phyloP scores from a whole-genome alignment of 2,797 vertebrate genomes.

The Chrysolophus pictus region DNA sequence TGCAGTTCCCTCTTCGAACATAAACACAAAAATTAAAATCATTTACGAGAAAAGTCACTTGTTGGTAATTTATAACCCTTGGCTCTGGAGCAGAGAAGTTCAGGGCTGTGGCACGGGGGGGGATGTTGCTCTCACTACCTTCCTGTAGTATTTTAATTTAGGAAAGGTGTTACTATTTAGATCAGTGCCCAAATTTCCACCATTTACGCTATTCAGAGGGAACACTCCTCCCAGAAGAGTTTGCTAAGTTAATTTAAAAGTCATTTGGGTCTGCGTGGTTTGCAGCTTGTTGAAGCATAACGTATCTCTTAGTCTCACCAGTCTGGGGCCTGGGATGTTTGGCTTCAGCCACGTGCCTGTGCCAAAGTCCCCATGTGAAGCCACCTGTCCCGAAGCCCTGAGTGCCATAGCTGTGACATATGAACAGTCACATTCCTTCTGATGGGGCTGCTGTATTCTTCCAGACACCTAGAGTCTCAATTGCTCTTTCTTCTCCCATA shows the following conservation, averaged over 20 bases:
- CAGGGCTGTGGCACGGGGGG: neutral
- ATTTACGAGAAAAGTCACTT: constrained; percentile 52
- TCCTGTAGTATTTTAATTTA: neutral
- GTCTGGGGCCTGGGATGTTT: neutral
- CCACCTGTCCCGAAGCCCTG: neutral
- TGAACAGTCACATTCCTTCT: fast-evolving
- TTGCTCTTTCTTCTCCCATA: neutral
- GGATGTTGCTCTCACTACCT: neutral
- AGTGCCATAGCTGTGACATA: fast-evolving
- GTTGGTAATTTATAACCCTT: constrained; percentile 25
- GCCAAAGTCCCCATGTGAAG: neutral
- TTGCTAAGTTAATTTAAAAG: neutral
- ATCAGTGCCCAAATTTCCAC: neutral
- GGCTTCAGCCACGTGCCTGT: neutral
- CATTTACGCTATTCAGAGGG: fast-evolving
- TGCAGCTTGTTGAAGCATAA: neutral
- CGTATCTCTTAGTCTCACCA: fast-evolving
- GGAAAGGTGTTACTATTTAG: neutral
- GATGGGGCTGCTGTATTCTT: neutral
- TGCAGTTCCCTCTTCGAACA: constrained; percentile 10
- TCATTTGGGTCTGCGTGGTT: fast-evolving
- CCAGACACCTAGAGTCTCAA: fast-evolving
- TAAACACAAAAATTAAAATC: constrained; percentile 53
- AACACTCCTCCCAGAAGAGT: neutral
- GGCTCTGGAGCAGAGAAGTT: neutral